A percentile compares a stretch with the other conserved stretches of the same genome.
Conservation (phyloP, 2,797 vertebrate species). For the Delichon dasypus region DNA sequence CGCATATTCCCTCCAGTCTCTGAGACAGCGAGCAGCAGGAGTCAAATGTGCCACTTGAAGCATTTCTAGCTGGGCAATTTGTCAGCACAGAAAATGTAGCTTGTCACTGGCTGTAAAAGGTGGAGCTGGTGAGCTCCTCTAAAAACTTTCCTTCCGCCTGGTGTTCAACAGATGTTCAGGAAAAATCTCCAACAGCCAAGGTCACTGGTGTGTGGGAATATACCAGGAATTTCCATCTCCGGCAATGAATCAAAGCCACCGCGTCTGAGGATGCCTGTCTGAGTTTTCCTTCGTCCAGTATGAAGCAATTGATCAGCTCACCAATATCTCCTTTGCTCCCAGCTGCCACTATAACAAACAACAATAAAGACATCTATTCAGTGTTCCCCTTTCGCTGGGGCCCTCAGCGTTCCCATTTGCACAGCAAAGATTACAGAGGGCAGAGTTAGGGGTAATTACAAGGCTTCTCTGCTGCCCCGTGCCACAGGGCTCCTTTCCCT, state of each 20-base stretch:
- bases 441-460: neutral
- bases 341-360: neutral
- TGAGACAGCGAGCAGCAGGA: neutral
- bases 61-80: neutral
- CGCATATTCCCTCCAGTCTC: neutral
- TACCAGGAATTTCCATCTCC: slow-evolving; percentile 5
- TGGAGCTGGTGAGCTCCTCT: neutral
- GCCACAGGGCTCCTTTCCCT: neutral
- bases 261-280: neutral
- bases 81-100: neutral
- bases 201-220: neutral
- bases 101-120: neutral
- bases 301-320: neutral
- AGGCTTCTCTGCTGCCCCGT: neutral
- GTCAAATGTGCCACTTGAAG: neutral
- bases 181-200: neutral
- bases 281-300: neutral
- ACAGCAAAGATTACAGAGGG: neutral
- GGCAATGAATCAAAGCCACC: neutral
- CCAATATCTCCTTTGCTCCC: neutral
- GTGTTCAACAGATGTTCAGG: slow-evolving; percentile 14
- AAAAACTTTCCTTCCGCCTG: neutral
- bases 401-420: neutral
- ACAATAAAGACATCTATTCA: neutral
- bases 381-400: neutral